Evolutionary conservation across 2,888 invertebrate species (phyloP), one percentile per base, ranked within the genome.

Genomic region (Theretra japonica): DNA sequence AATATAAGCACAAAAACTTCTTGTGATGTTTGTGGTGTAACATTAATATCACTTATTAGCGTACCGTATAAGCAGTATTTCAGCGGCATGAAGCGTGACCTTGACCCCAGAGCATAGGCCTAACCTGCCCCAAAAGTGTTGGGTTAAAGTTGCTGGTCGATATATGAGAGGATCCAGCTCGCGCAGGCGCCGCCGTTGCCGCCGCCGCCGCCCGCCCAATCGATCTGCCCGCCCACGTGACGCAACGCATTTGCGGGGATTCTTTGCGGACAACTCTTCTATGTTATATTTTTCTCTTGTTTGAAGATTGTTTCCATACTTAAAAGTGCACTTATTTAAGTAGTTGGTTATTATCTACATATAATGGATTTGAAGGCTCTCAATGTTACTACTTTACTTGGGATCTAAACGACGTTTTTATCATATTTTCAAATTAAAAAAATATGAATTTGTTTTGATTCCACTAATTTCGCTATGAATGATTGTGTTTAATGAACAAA

Each of bases 91-190:
- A 84, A 85, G 83, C 88, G 88, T 94, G 93, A 93, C 95, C 95
- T 95, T 95, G 95, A 94, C 94, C 94, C 89, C 87, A 87, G 92
- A 90, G 88, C 86, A 90, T 92, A 93, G 93, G 94, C 94, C 93
- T 94, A 95, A 95, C 94, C 94, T 94, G 94, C 94, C 94, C 91
- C 93, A 94, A 93, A 94, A 92, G 91, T 88, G 90, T 90, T 87
- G 86, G 85, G 87, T 89, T 86, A 88, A 90, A 91, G 90, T 90
- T 87, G 77, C 82, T 86, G 93, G 89, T 94, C 94, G 94, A 94
- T 94, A 93, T 85, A 82, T 82, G 80, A 86, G 86, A 88, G 85
- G 84, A 84, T 86, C 78, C 84, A 82, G 85, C 90, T 88, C 90
- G 92, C 93, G 92, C 94, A 90, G 82, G 93, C 94, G 93, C 91